A percentile compares a stretch with the other conserved stretches of the same genome.
phyloP scores from a whole-genome alignment of 1,140 invertebrate genomes.

The Ylistrum balloti region DNA sequence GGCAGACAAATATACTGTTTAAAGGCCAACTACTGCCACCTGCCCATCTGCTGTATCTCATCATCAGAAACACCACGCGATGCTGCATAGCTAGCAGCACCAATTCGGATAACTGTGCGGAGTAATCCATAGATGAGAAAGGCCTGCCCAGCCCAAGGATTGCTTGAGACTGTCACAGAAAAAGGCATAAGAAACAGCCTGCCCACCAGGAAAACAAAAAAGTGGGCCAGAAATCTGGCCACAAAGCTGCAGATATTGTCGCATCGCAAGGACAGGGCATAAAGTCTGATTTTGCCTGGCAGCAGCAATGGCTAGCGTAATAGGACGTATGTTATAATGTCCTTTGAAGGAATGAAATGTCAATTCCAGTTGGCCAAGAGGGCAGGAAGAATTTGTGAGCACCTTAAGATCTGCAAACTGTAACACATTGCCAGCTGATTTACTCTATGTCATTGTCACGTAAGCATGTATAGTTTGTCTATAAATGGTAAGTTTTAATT shows the following conservation, averaged over 20 bases:
- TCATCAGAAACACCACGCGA: conserved; percentile 4
- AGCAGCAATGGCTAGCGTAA: background rate
- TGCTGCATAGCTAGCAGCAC: conserved; percentile 53
- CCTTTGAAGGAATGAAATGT: background rate
- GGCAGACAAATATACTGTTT: conserved; percentile 46
- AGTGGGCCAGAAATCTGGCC: background rate
- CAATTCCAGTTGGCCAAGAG: background rate
- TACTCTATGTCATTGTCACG: background rate
- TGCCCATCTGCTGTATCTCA: conserved; percentile 51
- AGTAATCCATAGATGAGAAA: background rate
- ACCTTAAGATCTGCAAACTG: background rate
- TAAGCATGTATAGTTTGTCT: background rate
- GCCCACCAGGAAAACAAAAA: background rate
- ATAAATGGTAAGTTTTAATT: too few relatives aligned
- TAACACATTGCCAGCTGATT: background rate
- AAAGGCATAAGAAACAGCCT: background rate
- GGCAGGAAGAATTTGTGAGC: background rate
- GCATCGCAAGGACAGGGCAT: background rate
- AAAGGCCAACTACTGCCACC: conserved; percentile 52
- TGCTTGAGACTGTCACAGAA: background rate
- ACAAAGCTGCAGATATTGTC: background rate
- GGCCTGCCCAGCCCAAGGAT: background rate
- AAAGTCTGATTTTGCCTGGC: background rate
- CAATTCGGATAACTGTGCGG: conserved; percentile 53
- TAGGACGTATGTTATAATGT: too few relatives aligned